These are phyloP conservation scores for Enteromius treurensis DNA, from an alignment of 2,797 vertebrate species.

Conservation along the genomic window DNA sequence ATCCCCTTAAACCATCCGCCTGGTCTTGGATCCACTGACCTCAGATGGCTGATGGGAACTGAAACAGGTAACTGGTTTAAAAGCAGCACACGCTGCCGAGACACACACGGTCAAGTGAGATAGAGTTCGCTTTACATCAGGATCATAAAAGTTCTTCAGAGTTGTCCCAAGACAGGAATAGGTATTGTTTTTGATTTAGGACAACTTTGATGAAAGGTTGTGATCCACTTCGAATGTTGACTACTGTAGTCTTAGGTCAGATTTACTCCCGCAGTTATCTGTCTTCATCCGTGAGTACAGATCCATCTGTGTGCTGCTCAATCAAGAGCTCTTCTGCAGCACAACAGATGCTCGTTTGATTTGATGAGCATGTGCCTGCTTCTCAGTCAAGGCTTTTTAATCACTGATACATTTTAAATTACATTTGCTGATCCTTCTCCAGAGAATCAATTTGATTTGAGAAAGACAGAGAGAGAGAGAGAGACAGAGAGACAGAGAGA, in stretches of 20 bases:
- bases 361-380: constrained; percentile 20
- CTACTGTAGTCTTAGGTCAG: not conserved
- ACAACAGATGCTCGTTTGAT: constrained; percentile 3
- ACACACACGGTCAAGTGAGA: not conserved
- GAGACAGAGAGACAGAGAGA: not conserved
- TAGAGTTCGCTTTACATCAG: not conserved
- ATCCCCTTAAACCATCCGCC: not conserved
- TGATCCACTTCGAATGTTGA: no score
- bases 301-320: constrained; percentile 10
- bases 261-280: not conserved
- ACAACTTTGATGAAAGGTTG: no score
- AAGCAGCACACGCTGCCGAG: not conserved
- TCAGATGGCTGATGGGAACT: not conserved
- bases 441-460: not conserved
- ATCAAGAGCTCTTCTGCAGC: constrained; percentile 6
- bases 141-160: no score
- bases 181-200: no score
- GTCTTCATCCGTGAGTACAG: not conserved
- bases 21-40: not conserved
- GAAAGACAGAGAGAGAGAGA: not conserved
- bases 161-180: no score
- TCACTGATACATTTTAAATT: not conserved
- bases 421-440: not conserved
- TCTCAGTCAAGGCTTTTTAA: constrained; percentile 4
- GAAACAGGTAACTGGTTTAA: not conserved